Percentiles rank a stretch among this genome's conserved stretches.
Evolutionary conservation across 2,888 invertebrate species (phyloP).

Genomic region (Perizoma affinitatum): DNA sequence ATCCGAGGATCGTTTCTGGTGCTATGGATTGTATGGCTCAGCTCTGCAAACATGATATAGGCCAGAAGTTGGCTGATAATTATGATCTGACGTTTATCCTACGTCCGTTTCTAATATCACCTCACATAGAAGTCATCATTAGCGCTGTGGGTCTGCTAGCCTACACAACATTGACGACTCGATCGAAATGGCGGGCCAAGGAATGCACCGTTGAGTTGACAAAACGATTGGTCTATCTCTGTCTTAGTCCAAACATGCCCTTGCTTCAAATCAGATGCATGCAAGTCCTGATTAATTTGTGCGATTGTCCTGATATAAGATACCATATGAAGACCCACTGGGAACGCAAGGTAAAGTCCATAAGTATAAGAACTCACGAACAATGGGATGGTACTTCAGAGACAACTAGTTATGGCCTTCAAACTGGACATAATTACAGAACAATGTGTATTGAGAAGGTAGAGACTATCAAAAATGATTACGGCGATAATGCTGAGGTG

Average conservation of each 20-base stretch:
- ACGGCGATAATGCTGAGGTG: conserved; percentile 56
- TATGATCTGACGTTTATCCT: conserved; percentile 62
- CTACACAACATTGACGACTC: conserved; percentile 66
- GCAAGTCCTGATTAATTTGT: conserved; percentile 70
- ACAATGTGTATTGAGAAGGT: conserved; percentile 65
- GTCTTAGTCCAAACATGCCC: conserved; percentile 54
- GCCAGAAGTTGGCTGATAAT: conserved; percentile 63
- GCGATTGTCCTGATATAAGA: conserved; percentile 71
- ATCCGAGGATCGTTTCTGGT: conserved; percentile 55
- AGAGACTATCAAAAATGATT: conserved; percentile 67
- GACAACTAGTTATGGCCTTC: conserved; percentile 56
- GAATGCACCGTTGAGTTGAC: conserved; percentile 58
- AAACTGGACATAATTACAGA: conserved; percentile 68
- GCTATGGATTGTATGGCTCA: conserved; percentile 72
- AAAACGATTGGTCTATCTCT: conserved; percentile 54
- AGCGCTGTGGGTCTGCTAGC: conserved; percentile 62
- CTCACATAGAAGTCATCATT: conserved; percentile 54
- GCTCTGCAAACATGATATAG: conserved; percentile 68
- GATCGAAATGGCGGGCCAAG: conserved; percentile 73
- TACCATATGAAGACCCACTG: conserved; percentile 58
- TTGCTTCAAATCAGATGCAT: conserved; percentile 62
- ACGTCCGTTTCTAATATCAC: conserved; percentile 45
- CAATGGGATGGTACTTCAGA: conserved; percentile 70
- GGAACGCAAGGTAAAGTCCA: conserved; percentile 49
- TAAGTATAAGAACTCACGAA: conserved; percentile 61